phyloP scores from a whole-genome alignment of 2,888 invertebrate species.

The Platycnemis pennipes region DNA sequence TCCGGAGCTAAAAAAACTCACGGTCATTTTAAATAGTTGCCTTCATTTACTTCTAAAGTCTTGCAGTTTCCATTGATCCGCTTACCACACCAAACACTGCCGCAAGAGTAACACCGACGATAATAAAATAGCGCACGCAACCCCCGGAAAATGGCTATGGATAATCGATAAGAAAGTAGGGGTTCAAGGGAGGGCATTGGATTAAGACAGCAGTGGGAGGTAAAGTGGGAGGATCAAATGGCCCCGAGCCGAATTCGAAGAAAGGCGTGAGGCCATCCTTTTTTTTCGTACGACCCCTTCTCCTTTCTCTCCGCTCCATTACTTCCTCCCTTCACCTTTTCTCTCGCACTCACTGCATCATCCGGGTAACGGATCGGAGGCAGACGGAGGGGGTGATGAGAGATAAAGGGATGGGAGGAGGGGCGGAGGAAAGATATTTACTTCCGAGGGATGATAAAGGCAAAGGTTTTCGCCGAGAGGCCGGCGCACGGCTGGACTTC shows the following conservation, averaged over 20 bases:
- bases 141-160: not conserved
- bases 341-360: not conserved
- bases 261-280: not conserved
- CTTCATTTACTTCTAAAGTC: no score
- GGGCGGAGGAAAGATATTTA: conserved; percentile 7
- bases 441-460: conserved; percentile 47
- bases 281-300: not conserved
- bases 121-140: not conserved
- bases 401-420: not conserved
- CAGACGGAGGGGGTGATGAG: not conserved
- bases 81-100: not conserved
- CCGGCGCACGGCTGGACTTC: not conserved
- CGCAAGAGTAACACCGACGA: not conserved
- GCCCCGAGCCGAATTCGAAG: not conserved
- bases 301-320: not conserved
- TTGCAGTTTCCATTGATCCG: no score
- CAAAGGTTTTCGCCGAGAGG: not conserved
- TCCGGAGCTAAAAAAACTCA: no score
- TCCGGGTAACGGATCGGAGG: not conserved
- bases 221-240: not conserved
- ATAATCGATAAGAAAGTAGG: not conserved
- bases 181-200: not conserved
- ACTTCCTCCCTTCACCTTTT: not conserved
- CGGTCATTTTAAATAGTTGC: no score
- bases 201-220: not conserved